Evolutionary conservation across 1,140 invertebrate species (phyloP).

Genomic region (Cotesia glomerata): DNA sequence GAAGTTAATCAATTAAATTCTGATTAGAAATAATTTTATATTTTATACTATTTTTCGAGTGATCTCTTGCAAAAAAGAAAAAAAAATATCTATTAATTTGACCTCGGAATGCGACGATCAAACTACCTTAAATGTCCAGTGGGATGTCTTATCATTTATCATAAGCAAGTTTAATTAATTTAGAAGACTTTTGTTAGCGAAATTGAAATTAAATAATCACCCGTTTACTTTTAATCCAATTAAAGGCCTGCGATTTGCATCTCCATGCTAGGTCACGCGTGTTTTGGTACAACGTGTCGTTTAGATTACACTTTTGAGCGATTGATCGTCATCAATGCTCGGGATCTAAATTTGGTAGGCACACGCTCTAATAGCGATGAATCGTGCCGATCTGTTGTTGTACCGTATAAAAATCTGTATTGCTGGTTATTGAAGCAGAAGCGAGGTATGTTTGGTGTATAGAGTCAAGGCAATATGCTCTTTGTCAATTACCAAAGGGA

Average conservation of each 20-base stretch:
- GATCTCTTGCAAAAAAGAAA: no score
- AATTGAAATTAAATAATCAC: no score
- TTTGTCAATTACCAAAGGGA: slow-evolving; percentile 18
- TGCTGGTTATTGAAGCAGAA: slow-evolving; percentile 46
- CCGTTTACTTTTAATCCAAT: slow-evolving; percentile 7
- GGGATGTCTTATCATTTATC: no score
- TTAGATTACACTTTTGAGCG: not conserved
- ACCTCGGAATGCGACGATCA: no score
- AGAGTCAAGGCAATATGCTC: not conserved
- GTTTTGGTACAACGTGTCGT: slow-evolving; percentile 26
- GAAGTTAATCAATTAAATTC: no score
- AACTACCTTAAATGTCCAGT: no score
- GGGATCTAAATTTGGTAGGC: slow-evolving; percentile 20
- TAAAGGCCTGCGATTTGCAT: slow-evolving; percentile 8
- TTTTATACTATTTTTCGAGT: no score
- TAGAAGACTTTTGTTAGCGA: no score
- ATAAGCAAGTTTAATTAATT: no score
- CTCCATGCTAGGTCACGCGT: slow-evolving; percentile 18
- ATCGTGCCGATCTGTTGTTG: slow-evolving; percentile 31
- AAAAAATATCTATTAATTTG: no score
- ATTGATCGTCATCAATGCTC: no score
- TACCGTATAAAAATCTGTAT: slow-evolving; percentile 32
- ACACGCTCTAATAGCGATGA: slow-evolving; percentile 15
- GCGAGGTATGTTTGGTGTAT: slow-evolving; percentile 30
- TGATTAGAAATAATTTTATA: no score